phyloP scores from a whole-genome alignment of 1,140 invertebrate species.

The Zophobas morio region DNA sequence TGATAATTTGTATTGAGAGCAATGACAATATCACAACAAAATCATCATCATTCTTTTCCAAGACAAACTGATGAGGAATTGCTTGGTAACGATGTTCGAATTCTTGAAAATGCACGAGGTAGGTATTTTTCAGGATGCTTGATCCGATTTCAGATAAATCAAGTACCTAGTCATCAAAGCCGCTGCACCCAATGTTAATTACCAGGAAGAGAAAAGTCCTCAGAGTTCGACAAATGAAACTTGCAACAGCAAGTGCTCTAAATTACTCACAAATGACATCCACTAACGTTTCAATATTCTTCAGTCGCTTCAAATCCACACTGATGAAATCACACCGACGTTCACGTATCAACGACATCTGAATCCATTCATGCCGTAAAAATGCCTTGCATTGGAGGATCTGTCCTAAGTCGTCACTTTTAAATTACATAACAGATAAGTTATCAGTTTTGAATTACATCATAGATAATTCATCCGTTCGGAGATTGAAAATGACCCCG shows the following conservation, averaged over 20 bases:
- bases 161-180: too few species aligned
- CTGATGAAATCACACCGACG: neutral
- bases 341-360: too few species aligned
- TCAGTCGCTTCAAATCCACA: conserved; percentile 6
- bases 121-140: too few species aligned
- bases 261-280: conserved; percentile 15
- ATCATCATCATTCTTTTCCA: too few species aligned
- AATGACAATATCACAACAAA: too few species aligned
- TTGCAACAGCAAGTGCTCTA: neutral
- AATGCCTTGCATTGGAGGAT: neutral
- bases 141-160: neutral
- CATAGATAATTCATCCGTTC: conserved; percentile 1
- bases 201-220: neutral
- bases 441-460: conserved; percentile 5
- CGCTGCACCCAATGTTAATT: too few species aligned
- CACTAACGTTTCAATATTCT: conserved; percentile 18
- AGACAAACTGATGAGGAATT: too few species aligned
- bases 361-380: neutral
- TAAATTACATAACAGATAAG: neutral
- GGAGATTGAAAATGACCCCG: conserved; percentile 1
- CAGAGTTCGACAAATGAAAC: neutral
- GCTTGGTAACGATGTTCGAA: too few species aligned
- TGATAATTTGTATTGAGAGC: too few species aligned
- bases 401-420: neutral
- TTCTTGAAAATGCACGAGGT: too few species aligned